Conservation (phyloP, 2,888 invertebrate genomes). For the Diabrotica balteata region DNA sequence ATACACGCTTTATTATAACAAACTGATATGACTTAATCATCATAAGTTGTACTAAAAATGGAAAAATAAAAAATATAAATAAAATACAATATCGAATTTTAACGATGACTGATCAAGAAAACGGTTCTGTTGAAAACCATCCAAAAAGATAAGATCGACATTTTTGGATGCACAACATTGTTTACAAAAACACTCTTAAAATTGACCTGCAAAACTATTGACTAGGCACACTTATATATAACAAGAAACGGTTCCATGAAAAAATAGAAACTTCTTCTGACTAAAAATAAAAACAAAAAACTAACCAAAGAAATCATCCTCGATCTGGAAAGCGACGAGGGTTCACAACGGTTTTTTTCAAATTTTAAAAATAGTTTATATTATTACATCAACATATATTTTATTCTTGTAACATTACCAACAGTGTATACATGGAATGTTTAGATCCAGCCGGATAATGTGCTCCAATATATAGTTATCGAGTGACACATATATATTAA, state of each 20-base stretch:
- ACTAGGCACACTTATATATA: constrained; percentile 72
- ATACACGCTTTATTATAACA: constrained; percentile 61
- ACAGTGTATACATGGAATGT: constrained; percentile 63
- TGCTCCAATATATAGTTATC: constrained; percentile 58
- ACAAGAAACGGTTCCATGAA: constrained; percentile 66
- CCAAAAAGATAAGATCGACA: constrained; percentile 29
- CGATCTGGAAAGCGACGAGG: constrained; percentile 24
- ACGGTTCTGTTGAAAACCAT: constrained; percentile 32
- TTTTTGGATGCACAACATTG: constrained; percentile 31
- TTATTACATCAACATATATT: constrained; percentile 63
- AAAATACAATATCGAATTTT: constrained; percentile 52
- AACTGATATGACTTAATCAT: constrained; percentile 63
- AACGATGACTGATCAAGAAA: constrained; percentile 43
- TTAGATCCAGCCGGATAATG: constrained; percentile 60
- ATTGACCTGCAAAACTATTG: constrained; percentile 71
- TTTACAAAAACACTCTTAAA: constrained; percentile 44
- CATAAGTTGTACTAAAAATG: constrained; percentile 59
- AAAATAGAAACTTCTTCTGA: constrained; percentile 62
- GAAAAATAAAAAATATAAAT: constrained; percentile 55
- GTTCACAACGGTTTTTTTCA: constrained; percentile 55
- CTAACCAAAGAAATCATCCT: constrained; percentile 54
- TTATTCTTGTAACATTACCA: constrained; percentile 62
- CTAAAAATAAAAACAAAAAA: constrained; percentile 51
- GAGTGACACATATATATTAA: constrained; percentile 52
- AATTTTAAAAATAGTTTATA: constrained; percentile 60